A percentile compares a stretch with the other conserved stretches of the same genome.
Evolutionary conservation across 1,140 invertebrate genomes (phyloP).

Genomic region (Drosophila neocordata): DNA sequence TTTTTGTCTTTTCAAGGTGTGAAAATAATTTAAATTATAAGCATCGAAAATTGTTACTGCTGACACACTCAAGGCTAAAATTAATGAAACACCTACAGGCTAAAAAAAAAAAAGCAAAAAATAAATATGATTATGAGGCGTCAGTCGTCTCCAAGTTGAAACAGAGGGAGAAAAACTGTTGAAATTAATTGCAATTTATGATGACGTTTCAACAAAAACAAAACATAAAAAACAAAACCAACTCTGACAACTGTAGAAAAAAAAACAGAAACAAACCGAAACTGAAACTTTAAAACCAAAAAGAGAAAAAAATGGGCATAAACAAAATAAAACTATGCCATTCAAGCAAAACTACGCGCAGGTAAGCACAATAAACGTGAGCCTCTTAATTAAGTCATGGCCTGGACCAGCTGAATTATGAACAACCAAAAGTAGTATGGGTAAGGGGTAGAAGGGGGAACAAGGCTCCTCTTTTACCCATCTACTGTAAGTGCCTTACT

Average conservation of each 20-base stretch:
- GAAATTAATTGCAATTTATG: conserved; percentile 82
- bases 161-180: conserved; percentile 32
- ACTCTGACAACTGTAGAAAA: conserved; percentile 31
- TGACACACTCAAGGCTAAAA: conserved; percentile 62
- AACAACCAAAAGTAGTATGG: background rate
- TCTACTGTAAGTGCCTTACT: background rate
- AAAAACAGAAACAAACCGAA: conserved; percentile 62
- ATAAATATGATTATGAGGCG: conserved; percentile 37
- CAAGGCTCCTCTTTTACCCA: no score
- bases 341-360: conserved; percentile 69
- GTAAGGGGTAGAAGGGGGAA: no score
- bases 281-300: conserved; percentile 31
- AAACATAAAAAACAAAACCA: conserved; percentile 48
- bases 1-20: conserved; percentile 58
- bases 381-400: conserved; percentile 80
- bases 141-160: conserved; percentile 39
- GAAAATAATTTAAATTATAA: conserved; percentile 74
- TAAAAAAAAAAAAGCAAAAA: conserved; percentile 6
- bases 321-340: conserved; percentile 54
- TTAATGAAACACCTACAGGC: conserved; percentile 82
- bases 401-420: conserved; percentile 40
- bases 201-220: conserved; percentile 77
- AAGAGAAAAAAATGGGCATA: conserved; percentile 62
- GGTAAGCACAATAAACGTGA: conserved; percentile 80
- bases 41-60: conserved; percentile 27